Evolutionary conservation across 1,140 invertebrate genomes (phyloP).

Genomic region (Ladona fulva): DNA sequence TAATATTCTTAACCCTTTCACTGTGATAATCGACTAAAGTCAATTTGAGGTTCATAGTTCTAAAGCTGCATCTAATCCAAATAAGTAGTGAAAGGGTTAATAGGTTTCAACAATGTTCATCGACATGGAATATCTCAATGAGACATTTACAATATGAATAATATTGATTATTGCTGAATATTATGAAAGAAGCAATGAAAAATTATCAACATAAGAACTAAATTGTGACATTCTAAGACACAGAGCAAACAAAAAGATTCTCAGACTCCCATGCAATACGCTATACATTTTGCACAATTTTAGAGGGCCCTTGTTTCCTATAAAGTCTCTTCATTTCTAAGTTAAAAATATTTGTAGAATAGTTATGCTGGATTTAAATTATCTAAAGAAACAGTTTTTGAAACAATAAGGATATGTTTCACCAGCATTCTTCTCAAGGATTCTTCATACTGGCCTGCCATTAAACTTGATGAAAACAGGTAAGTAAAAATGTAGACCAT

Average conservation of each 20-base stretch:
- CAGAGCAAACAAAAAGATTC: not conserved
- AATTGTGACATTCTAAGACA: not conserved
- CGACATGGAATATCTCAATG: not conserved
- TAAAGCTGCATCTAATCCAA: not conserved
- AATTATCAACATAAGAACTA: too few species aligned
- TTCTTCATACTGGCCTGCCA: too few species aligned
- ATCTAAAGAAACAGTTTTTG: too few species aligned
- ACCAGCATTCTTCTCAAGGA: too few species aligned
- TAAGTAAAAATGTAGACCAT: too few species aligned
- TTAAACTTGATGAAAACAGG: too few species aligned
- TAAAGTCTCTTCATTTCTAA: not conserved
- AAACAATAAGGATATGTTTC: too few species aligned
- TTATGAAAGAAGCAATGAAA: not conserved
- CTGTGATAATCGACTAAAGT: too few species aligned
- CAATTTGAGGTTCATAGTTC: too few species aligned
- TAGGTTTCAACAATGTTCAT: not conserved
- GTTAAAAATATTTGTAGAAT: not conserved
- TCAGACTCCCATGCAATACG: conserved; percentile 1
- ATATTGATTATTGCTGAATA: not conserved
- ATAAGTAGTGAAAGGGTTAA: not conserved
- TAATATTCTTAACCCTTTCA: too few species aligned
- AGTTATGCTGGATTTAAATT: too few species aligned
- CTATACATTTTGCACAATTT: conserved; percentile 10
- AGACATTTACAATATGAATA: not conserved
- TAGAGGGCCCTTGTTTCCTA: not conserved